Percentiles rank a stretch among this genome's conserved stretches.
Evolutionary conservation across 2,797 vertebrate genomes (phyloP).

Genomic region (Leptatherina wallacei): DNA sequence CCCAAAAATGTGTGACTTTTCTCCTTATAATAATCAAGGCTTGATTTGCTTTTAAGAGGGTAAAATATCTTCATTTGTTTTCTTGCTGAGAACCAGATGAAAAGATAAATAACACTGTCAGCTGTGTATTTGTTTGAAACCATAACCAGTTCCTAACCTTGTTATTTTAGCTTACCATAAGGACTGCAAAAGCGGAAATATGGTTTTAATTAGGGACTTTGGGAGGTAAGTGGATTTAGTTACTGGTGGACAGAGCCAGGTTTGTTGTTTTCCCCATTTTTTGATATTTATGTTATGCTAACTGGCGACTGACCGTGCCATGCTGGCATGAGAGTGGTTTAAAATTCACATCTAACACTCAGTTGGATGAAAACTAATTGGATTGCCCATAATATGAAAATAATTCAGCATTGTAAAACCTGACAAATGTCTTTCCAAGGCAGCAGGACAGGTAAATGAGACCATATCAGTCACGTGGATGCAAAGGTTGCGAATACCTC

Average conservation of each 20-base stretch:
- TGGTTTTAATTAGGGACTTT: neutral
- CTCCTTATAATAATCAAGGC: neutral
- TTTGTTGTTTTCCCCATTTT: neutral
- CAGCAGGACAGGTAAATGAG: conserved; percentile 17
- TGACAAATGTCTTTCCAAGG: conserved; percentile 21
- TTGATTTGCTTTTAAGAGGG: neutral
- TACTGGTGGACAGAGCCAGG: neutral
- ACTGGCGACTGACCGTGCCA: neutral
- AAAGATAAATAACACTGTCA: neutral
- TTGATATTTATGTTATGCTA: neutral
- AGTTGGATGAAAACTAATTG: neutral
- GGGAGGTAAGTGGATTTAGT: neutral
- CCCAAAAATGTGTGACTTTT: neutral
- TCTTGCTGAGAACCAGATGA: neutral
- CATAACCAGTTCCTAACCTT: conserved; percentile 2
- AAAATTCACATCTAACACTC: neutral
- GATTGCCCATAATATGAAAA: neutral
- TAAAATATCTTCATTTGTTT: neutral
- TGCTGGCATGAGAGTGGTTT: neutral
- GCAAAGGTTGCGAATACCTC: conserved; percentile 16
- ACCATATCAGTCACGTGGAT: conserved; percentile 10
- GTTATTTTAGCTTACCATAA: neutral
- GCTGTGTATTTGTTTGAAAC: neutral
- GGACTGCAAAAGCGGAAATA: neutral
- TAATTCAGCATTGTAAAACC: conserved; percentile 15